Evolutionary conservation across 2,113 vertebrate genomes (phyloP).

Genomic region (Phrynosoma blainvillii): DNA sequence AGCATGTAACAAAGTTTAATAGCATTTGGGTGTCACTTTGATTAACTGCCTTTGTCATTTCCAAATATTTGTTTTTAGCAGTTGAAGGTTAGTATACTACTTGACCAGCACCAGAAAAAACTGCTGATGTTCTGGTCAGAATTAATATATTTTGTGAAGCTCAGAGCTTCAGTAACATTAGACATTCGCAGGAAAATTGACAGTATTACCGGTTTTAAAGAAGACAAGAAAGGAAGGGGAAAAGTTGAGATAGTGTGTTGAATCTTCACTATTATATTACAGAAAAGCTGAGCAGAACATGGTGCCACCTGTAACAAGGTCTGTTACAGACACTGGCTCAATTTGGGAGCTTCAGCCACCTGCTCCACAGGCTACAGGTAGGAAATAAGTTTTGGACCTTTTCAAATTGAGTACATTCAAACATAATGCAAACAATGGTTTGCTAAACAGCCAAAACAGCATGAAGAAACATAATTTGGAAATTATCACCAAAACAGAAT

Average conservation of each 20-base stretch:
- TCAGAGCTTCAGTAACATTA: slow-evolving; percentile 14
- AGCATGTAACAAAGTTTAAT: background rate
- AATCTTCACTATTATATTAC: slow-evolving; percentile 68
- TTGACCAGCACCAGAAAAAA: background rate
- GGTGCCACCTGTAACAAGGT: slow-evolving; percentile 91
- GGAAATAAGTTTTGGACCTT: slow-evolving; percentile 25
- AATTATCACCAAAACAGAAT: background rate
- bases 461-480: background rate
- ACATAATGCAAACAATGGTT: background rate
- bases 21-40: fast-evolving
- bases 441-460: background rate
- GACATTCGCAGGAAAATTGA: slow-evolving; percentile 21
- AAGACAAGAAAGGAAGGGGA: slow-evolving; percentile 23
- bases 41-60: background rate
- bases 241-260: slow-evolving; percentile 33
- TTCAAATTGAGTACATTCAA: background rate
- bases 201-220: slow-evolving; percentile 49
- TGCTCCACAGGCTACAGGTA: slow-evolving; percentile 88
- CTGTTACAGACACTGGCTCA: slow-evolving; percentile 91
- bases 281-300: slow-evolving; percentile 92
- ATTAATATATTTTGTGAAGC: slow-evolving; percentile 14
- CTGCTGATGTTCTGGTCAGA: background rate
- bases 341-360: slow-evolving; percentile 96
- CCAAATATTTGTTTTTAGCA: background rate
- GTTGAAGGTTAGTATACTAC: background rate